Base-by-base conservation (phyloP, 2,888 invertebrate species). In the Mactromeris polynyma region DNA sequence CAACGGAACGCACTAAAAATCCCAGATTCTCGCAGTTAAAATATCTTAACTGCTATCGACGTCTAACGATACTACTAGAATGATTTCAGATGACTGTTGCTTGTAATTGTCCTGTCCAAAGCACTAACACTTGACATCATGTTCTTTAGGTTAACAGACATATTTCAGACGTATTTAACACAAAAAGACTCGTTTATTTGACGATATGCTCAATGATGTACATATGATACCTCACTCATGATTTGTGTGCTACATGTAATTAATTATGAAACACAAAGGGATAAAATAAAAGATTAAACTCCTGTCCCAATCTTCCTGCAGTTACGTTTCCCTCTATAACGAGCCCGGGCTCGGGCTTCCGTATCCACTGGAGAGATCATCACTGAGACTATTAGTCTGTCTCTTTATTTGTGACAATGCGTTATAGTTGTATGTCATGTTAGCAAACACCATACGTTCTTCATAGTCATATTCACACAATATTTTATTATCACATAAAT, bases 391-490 rank as follows among this genome's bases (percentile, higher is more conserved):
- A 92, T 97, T 96, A 31, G 97, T 96, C 92, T 97, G 97, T 64
- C 96, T 93, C 92, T 97, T 97, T 84, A 98, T 98, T 97, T 98
- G 98, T 88, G 98, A 98, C 96, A 98, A 97, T 93, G 98, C 98
- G 96, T 98, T 98, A 90, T 98, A 98, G 97, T 93, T 93, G 85
- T 93, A 93, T 78, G 94, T 93, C 98, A 98, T 98, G 96, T 98
- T 98, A 83, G 98, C 98, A 96, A 98, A 98, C 95, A 98, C 98
- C 97, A 98, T 97, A 95, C 98, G 97, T 97, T 99, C 99, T 96
- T 99, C 98, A 97, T 99, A 99, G 97, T 99, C 99, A 97, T 98
- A 98, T 97, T 99, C 98, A 97, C 99, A 99, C 80, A 99, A 97
- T 95, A 99, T 98, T 97, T 98, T 98, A 97, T 99, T 99, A 97